Percentiles rank a stretch among this genome's conserved stretches.
Conservation (phyloP, 2,797 vertebrate species). For the Poeciliopsis turneri region DNA sequence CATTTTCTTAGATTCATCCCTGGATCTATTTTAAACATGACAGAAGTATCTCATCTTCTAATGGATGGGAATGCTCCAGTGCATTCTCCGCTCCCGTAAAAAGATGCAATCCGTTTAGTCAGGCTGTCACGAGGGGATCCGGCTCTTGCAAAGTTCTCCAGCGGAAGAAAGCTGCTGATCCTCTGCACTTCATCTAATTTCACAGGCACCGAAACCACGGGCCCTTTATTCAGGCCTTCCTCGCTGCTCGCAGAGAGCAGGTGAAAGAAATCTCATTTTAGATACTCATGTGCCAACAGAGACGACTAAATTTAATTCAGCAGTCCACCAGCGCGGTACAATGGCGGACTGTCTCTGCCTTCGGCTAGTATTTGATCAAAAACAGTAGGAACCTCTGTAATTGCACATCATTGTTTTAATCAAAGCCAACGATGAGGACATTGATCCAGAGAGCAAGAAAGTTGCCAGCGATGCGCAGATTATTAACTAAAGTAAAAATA, state of each 20-base stretch:
- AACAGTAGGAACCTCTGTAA: conserved; percentile 9
- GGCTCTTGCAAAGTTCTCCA: conserved; percentile 37
- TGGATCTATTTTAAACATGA: conserved; percentile 46
- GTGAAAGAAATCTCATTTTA: conserved; percentile 68
- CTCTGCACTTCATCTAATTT: conserved; percentile 38
- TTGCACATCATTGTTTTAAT: conserved; percentile 11
- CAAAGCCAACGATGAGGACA: background rate
- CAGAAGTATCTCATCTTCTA: conserved; percentile 51
- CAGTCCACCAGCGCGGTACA: conserved; percentile 47
- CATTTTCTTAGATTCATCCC: conserved; percentile 30
- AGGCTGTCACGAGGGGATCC: conserved; percentile 30
- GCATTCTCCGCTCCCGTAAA: conserved; percentile 33
- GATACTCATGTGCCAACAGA: conserved; percentile 56
- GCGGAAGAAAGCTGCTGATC: conserved; percentile 40
- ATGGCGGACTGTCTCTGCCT: conserved; percentile 18
- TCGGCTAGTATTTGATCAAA: conserved; percentile 20
- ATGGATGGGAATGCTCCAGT: conserved; percentile 33
- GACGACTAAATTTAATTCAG: conserved; percentile 63
- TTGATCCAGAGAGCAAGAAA: background rate
- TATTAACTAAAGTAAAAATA: background rate
- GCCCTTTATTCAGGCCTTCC: conserved; percentile 33
- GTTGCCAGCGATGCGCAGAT: background rate
- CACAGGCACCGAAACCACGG: conserved; percentile 17
- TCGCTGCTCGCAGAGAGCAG: conserved; percentile 55
- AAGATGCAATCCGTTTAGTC: conserved; percentile 42